Percentiles rank a stretch among this genome's conserved stretches.
phyloP scores from a whole-genome alignment of 2,888 invertebrate genomes.

The Ypsolopha sequella region DNA sequence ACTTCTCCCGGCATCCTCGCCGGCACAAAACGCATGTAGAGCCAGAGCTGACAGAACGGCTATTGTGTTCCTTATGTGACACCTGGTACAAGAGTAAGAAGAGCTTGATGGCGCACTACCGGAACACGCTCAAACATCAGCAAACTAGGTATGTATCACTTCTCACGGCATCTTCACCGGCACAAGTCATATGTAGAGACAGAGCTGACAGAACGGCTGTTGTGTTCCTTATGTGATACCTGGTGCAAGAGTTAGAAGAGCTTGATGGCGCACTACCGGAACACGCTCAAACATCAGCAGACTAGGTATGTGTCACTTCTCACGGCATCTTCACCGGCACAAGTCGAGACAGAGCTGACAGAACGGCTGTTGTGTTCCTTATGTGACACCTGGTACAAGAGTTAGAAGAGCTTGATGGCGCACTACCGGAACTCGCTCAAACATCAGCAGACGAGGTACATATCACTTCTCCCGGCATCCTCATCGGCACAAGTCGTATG shows the following conservation, averaged over 20 bases:
- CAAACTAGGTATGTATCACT: no score
- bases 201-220: neutral
- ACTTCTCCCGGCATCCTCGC: neutral
- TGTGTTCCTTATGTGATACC: neutral
- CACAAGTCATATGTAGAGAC: neutral
- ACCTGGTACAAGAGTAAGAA: neutral
- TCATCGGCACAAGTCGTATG: no score
- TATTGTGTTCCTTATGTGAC: neutral
- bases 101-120: no score
- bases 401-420: no score
- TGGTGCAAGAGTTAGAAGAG: neutral
- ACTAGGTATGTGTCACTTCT: no score
- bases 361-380: neutral
- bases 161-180: neutral
- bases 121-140: no score
- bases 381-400: neutral
- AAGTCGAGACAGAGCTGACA: neutral
- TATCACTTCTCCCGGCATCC: neutral
- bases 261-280: no score
- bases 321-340: neutral
- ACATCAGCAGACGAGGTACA: no score
- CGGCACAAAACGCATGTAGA: neutral
- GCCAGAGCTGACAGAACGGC: neutral
- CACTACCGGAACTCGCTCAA: no score
- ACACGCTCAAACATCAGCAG: no score